Evolutionary conservation across 1,140 invertebrate species (phyloP).

Genomic region (Drosophila triauraria): DNA sequence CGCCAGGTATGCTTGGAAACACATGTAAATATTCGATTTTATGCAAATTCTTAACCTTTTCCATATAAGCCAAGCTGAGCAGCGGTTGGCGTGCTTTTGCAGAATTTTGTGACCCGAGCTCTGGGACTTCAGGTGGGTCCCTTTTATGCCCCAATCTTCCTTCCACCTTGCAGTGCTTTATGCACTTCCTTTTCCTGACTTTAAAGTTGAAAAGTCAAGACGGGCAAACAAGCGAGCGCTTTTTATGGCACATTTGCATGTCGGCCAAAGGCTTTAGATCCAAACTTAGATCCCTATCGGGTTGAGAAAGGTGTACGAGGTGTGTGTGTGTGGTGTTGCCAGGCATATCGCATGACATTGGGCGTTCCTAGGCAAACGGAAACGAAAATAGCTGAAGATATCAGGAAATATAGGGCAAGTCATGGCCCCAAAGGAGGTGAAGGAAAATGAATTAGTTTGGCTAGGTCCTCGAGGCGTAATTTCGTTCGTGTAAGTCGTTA

Average conservation of each 20-base stretch:
- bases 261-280: slow-evolving; percentile 47
- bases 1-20: slow-evolving; percentile 20
- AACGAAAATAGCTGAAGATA: slow-evolving; percentile 52
- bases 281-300: slow-evolving; percentile 74
- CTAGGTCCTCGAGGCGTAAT: slow-evolving; percentile 20
- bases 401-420: slow-evolving; percentile 50
- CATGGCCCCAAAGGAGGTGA: slow-evolving; percentile 22
- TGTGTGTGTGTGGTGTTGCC: slow-evolving; percentile 4
- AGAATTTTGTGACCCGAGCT: slow-evolving; percentile 35
- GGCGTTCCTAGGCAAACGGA: slow-evolving; percentile 42
- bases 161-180: slow-evolving; percentile 7
- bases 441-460: slow-evolving; percentile 21
- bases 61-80: slow-evolving; percentile 32
- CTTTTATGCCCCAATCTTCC: slow-evolving; percentile 10
- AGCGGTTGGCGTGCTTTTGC: slow-evolving; percentile 66
- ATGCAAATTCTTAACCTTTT: slow-evolving; percentile 80
- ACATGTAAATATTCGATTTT: slow-evolving; percentile 75
- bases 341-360: slow-evolving; percentile 56
- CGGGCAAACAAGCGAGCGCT: slow-evolving; percentile 7
- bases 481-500: slow-evolving; percentile 31
- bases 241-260: slow-evolving; percentile 70
- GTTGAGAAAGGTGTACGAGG: slow-evolving; percentile 10
- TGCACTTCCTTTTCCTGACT: slow-evolving; percentile 62
- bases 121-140: slow-evolving; percentile 9
- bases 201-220: slow-evolving; percentile 81